phyloP scores from a whole-genome alignment of 2,888 invertebrate genomes.

The Parnassius orleans region DNA sequence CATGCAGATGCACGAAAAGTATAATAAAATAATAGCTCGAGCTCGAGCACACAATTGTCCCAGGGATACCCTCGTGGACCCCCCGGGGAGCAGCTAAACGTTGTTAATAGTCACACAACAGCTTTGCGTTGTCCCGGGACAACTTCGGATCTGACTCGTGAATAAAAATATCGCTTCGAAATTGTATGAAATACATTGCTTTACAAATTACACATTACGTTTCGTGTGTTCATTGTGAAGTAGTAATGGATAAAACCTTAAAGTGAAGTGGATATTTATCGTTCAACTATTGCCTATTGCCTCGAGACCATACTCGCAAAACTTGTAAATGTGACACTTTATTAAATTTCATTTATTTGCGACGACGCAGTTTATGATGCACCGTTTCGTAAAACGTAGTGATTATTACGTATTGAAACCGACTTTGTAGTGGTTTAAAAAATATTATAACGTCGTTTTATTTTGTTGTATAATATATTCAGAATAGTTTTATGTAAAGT shows the following conservation, averaged over 20 bases:
- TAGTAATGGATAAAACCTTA: neutral
- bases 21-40: slow-evolving; percentile 28
- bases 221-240: neutral
- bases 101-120: slow-evolving; percentile 34
- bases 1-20: slow-evolving; percentile 5
- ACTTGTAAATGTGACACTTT: slow-evolving; percentile 34
- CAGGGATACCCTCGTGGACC: slow-evolving; percentile 19
- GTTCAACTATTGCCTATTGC: slow-evolving; percentile 1
- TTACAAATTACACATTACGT: neutral
- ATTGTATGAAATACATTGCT: slow-evolving; percentile 9
- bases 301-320: slow-evolving; percentile 18
- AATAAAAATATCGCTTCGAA: neutral
- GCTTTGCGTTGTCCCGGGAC: slow-evolving; percentile 27
- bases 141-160: slow-evolving; percentile 6
- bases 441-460: neutral
- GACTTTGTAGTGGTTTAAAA: neutral
- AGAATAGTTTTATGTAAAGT: too few species aligned
- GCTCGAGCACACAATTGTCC: slow-evolving; percentile 24
- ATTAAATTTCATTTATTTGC: slow-evolving; percentile 35
- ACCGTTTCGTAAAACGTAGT: neutral
- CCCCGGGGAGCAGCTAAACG: slow-evolving; percentile 36
- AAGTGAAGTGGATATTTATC: slow-evolving; percentile 1
- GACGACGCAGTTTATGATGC: slow-evolving; percentile 3
- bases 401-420: neutral
- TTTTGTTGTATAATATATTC: neutral